These are phyloP conservation scores for Lamellibrachia columna DNA, from an alignment of 2,888 invertebrate genomes.

Conservation along the genomic window DNA sequence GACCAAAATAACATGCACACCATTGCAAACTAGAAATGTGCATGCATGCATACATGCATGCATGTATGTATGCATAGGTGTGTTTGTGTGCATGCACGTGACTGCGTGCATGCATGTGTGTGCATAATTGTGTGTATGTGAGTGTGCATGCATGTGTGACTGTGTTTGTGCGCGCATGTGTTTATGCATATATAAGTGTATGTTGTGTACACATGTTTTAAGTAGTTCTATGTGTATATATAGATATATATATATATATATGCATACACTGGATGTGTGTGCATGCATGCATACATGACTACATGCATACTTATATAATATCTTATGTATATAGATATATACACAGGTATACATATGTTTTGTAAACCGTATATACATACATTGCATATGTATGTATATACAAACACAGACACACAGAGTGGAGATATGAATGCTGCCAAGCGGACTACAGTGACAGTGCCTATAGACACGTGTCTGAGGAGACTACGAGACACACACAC, in stretches of 20 bases:
- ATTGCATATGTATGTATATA: not conserved
- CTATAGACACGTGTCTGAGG: not conserved
- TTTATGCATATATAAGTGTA: not conserved
- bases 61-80: constrained; percentile 1
- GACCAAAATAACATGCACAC: not conserved
- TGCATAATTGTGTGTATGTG: not conserved
- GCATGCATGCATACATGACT: not conserved
- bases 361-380: not conserved
- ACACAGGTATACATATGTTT: not conserved
- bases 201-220: too few species aligned
- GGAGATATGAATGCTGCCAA: not conserved
- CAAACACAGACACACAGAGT: not conserved
- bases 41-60: not conserved
- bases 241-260: not conserved
- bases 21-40: not conserved
- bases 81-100: not conserved
- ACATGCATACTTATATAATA: not conserved
- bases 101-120: not conserved
- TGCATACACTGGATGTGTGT: not conserved
- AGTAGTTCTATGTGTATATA: not conserved
- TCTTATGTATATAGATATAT: not conserved
- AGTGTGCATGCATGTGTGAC: not conserved
- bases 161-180: not conserved
- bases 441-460: not conserved
- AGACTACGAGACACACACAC: not conserved